Evolutionary conservation across 1,140 invertebrate genomes (phyloP), one percentile per base, ranked within the genome.

Genomic region (Brachionus calyciflorus): DNA sequence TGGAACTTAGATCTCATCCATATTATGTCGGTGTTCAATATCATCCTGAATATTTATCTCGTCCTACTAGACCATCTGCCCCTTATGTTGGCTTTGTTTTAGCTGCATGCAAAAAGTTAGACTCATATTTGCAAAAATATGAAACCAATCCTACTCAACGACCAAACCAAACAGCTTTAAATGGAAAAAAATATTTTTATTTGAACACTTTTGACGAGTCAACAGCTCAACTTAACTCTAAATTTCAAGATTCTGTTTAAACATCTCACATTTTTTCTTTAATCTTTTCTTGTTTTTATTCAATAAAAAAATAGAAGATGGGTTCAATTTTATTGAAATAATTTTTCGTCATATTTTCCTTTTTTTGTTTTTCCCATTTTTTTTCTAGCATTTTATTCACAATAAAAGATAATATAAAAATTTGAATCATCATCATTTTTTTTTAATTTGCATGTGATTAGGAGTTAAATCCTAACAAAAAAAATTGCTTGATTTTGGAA

Each of bases 1-100:
- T 89, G 80, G 90, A 90, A 81, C 63, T 77, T 28, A 63, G 37
- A 30, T 65, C 17, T 78, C 95, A 99, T 86, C 91, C 90, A 0
- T 99, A 92, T 83, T 99, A 92, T 85, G 91, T 97, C 12, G 93
- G 91, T 0, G 94, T 94, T 0, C 97, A 99, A 84, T 99, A 92
- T 84, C 96, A 99, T 85, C 96, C 96, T 0, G 96, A 99, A 84
- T 99, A 98, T 84, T 87, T 97, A 17, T 96, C 93, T 0, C 88
- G 95, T 1, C 96, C 96, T 0, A 84, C 97, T 63, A 91, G 91
- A 78, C 95, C 96, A 0, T 96, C 93, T 37, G 92, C 96, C 3
- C 94, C 94, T 3, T 99, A 97, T 82, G 85, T 98, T 75, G 97
- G 97, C 68, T 77, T 77, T 37, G 33, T 77, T 37, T 24, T 63